These are phyloP conservation scores for Cotesia congregata DNA, from an alignment of 2,888 invertebrate species.

Conservation along the genomic window DNA sequence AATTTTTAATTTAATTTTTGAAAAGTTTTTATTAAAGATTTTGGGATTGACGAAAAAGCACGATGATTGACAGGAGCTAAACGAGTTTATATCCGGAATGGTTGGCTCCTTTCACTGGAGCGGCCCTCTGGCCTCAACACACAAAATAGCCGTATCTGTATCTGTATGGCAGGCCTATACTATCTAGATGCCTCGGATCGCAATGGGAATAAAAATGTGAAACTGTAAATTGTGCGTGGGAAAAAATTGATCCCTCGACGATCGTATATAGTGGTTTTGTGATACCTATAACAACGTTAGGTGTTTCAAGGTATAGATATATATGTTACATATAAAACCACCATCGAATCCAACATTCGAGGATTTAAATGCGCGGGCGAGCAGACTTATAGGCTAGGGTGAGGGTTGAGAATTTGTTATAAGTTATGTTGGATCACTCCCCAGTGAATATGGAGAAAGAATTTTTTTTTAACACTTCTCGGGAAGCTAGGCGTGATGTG, in stretches of 20 bases:
- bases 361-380: slow-evolving; percentile 68
- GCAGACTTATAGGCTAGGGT: slow-evolving; percentile 48
- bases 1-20: not conserved
- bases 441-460: slow-evolving; percentile 67
- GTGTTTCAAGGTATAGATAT: not conserved
- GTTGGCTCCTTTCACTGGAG: slow-evolving; percentile 9
- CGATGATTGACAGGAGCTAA: slow-evolving; percentile 3
- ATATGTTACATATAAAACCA: not conserved
- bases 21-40: not conserved
- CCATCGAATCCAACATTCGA: slow-evolving; percentile 43
- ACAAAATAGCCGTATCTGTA: not conserved
- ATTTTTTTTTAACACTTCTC: slow-evolving; percentile 45
- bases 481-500: slow-evolving; percentile 24
- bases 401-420: slow-evolving; percentile 64
- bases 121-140: slow-evolving; percentile 36
- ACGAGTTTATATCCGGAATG: slow-evolving; percentile 29
- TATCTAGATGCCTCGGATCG: slow-evolving; percentile 53
- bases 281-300: slow-evolving; percentile 10
- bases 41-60: not conserved
- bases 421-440: slow-evolving; percentile 65
- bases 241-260: slow-evolving; percentile 67
- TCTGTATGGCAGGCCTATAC: slow-evolving; percentile 24
- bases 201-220: slow-evolving; percentile 69
- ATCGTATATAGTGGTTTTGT: slow-evolving; percentile 48
- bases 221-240: slow-evolving; percentile 71